A percentile compares a stretch with the other conserved stretches of the same genome.
These are phyloP conservation scores for Disparrhopalites patrizii DNA, from an alignment of 2,888 invertebrate genomes.

Conservation along the genomic window DNA sequence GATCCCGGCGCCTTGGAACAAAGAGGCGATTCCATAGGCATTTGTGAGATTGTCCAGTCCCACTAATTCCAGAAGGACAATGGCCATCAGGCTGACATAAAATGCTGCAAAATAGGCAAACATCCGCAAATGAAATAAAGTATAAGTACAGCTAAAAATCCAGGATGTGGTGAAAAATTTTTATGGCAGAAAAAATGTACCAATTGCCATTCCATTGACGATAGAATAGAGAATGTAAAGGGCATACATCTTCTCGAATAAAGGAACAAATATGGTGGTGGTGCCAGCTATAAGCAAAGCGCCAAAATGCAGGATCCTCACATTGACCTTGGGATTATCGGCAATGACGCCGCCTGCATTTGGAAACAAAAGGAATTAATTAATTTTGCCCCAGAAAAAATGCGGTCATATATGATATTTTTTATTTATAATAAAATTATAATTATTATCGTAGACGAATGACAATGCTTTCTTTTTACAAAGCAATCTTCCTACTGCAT, in stretches of 20 bases:
- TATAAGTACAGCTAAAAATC: too few species aligned
- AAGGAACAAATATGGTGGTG: conserved; percentile 74
- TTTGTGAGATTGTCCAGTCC: conserved; percentile 59
- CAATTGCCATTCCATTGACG: conserved; percentile 85
- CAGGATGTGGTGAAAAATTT: conserved; percentile 17
- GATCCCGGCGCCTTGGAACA: conserved; percentile 57
- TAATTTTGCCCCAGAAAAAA: too few species aligned
- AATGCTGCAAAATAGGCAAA: conserved; percentile 67
- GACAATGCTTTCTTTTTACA: too few species aligned
- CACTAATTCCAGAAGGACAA: conserved; percentile 63
- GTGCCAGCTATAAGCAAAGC: conserved; percentile 85
- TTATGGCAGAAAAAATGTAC: conserved; percentile 57
- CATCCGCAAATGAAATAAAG: too few species aligned
- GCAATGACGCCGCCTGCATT: conserved; percentile 54
- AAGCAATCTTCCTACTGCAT: conserved; percentile 85
- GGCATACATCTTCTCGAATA: conserved; percentile 58
- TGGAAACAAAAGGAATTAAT: too few species aligned
- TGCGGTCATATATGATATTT: too few species aligned
- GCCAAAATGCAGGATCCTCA: conserved; percentile 81
- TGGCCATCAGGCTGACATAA: conserved; percentile 89
- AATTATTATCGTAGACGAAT: too few species aligned
- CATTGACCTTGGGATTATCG: conserved; percentile 75
- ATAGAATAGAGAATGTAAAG: conserved; percentile 75
- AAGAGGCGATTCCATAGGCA: conserved; percentile 58
- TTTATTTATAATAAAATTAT: too few species aligned